These are phyloP conservation scores for Casuarius casuarius DNA, from an alignment of 2,113 vertebrate genomes.

Conservation along the genomic window DNA sequence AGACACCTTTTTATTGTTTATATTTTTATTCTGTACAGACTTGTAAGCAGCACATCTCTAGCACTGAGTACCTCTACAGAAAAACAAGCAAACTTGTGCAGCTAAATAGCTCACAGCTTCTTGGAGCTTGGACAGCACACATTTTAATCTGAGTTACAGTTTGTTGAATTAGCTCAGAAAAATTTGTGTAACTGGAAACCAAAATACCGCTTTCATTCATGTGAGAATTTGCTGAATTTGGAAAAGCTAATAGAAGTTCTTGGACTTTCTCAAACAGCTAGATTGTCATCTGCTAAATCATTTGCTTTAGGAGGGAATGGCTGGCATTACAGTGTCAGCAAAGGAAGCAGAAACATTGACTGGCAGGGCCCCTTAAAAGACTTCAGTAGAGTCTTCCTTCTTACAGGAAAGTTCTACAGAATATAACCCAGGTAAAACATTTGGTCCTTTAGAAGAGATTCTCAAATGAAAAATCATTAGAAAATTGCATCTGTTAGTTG, in stretches of 20 bases:
- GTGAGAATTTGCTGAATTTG: background rate
- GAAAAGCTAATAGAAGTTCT: background rate
- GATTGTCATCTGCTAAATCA: background rate
- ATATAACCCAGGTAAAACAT: background rate
- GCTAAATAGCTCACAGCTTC: background rate
- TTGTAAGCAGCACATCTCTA: background rate
- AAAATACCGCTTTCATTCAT: background rate
- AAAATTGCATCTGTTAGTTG: background rate
- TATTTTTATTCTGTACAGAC: background rate
- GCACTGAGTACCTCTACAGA: background rate
- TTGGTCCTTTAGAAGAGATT: background rate
- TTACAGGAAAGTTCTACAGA: background rate
- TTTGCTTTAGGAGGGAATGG: background rate
- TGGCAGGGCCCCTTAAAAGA: background rate
- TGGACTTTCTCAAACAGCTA: background rate
- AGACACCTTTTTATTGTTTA: background rate
- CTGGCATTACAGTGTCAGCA: background rate
- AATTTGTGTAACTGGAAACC: background rate
- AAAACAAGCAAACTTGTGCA: background rate
- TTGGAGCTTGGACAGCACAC: background rate
- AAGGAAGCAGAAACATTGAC: background rate
- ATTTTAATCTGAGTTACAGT: background rate
- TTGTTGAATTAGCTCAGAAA: background rate
- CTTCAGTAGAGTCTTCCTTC: background rate
- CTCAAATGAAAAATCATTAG: background rate